These are phyloP conservation scores for Drosophila subsilvestris DNA, from an alignment of 2,888 invertebrate genomes.

Conservation along the genomic window DNA sequence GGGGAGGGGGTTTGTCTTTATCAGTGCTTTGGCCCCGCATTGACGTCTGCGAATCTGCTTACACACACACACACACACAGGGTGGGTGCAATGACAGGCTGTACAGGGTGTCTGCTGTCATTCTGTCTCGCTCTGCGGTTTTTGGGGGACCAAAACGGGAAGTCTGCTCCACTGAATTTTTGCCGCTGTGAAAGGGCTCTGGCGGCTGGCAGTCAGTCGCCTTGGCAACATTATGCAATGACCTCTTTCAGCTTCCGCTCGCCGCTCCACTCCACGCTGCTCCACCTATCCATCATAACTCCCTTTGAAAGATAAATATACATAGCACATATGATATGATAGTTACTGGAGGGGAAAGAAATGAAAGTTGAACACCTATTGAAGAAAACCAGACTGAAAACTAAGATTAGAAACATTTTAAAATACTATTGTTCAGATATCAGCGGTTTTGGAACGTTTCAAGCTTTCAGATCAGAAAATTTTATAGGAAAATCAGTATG, in stretches of 20 bases:
- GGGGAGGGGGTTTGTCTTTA: constrained; percentile 15
- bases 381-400: neutral
- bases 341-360: neutral
- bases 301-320: neutral
- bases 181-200: constrained; percentile 37
- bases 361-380: neutral
- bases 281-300: neutral
- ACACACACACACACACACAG: neutral
- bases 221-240: constrained; percentile 12
- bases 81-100: constrained; percentile 5
- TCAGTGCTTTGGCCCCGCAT: constrained; percentile 17
- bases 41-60: constrained; percentile 1
- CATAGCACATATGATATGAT: neutral
- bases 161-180: constrained; percentile 67
- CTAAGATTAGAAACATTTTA: neutral
- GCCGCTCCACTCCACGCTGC: neutral
- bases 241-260: constrained; percentile 14
- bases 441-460: no score
- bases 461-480: no score
- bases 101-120: neutral
- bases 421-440: neutral
- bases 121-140: constrained; percentile 31
- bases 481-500: no score
- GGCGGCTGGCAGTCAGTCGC: constrained; percentile 7
- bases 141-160: constrained; percentile 66